Evolutionary conservation across 92 coral and sea anemone species (phyloP).

Genomic region (Paragorgia papillata): DNA sequence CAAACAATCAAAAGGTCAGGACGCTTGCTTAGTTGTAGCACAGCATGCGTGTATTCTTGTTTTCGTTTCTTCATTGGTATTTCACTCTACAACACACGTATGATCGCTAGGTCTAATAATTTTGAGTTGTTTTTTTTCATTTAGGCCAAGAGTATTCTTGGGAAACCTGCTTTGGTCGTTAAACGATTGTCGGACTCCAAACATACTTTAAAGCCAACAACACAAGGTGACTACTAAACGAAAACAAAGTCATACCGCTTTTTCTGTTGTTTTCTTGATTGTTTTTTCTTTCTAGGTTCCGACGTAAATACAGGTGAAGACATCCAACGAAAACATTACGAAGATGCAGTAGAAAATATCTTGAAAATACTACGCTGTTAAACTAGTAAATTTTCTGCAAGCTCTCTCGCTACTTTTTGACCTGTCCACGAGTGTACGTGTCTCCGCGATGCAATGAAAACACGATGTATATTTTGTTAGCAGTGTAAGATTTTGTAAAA

Average conservation of each 20-base stretch:
- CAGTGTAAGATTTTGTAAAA: too few relatives aligned
- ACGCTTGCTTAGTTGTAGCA: too few relatives aligned
- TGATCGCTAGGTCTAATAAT: not conserved
- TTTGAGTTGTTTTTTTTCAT: not conserved
- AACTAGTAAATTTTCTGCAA: not conserved
- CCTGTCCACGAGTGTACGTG: too few relatives aligned
- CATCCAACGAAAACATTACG: constrained; percentile 14
- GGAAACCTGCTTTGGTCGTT: constrained; percentile 33
- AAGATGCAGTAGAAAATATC: constrained; percentile 27
- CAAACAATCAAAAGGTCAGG: constrained; percentile 88
- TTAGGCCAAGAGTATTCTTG: constrained; percentile 44
- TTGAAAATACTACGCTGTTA: constrained; percentile 34
- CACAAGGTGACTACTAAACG: constrained; percentile 19
- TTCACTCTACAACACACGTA: too few relatives aligned
- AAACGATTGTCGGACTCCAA: constrained; percentile 38
- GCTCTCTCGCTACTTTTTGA: too few relatives aligned
- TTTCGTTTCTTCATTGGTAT: not conserved
- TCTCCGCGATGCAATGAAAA: too few relatives aligned
- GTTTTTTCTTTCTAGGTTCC: constrained; percentile 4
- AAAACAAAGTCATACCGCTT: not conserved
- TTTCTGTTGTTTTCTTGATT: not conserved
- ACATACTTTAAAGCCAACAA: constrained; percentile 11
- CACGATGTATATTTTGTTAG: too few relatives aligned
- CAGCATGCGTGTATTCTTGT: too few relatives aligned
- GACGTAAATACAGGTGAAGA: constrained; percentile 15